These are phyloP conservation scores for Colletes collaris DNA, from an alignment of 2,888 invertebrate genomes.

Conservation along the genomic window DNA sequence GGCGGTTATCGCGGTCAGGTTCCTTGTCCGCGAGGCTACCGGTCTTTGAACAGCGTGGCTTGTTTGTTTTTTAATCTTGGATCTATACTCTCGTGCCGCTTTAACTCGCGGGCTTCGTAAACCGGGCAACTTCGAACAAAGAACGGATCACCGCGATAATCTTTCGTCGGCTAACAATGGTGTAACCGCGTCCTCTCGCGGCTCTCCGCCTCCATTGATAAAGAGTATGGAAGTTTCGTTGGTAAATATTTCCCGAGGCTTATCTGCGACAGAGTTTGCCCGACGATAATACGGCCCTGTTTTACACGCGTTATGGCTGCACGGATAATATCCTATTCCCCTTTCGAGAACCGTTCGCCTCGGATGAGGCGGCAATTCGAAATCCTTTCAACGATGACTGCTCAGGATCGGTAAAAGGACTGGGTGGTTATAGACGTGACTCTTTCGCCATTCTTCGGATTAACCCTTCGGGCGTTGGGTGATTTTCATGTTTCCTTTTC, in stretches of 20 bases:
- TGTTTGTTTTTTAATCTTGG: conserved; percentile 42
- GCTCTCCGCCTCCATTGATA: conserved; percentile 15
- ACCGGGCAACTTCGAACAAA: conserved; percentile 32
- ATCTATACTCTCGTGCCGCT: conserved; percentile 24
- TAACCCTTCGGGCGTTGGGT: too few species aligned
- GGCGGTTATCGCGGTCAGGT: conserved; percentile 6
- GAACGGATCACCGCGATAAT: conserved; percentile 38
- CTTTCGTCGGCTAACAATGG: conserved; percentile 29
- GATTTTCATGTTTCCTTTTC: too few species aligned
- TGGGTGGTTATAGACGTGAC: too few species aligned
- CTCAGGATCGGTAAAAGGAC: not conserved
- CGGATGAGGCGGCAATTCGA: not conserved
- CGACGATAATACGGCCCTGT: conserved; percentile 25
- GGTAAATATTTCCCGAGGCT: conserved; percentile 45
- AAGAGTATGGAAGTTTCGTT: conserved; percentile 33
- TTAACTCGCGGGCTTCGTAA: conserved; percentile 22
- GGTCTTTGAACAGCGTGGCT: conserved; percentile 27
- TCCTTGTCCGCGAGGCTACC: conserved; percentile 27
- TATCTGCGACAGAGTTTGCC: conserved; percentile 28
- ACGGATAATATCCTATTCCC: conserved; percentile 11
- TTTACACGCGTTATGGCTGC: not conserved
- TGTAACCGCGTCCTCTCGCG: conserved; percentile 16
- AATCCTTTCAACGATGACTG: not conserved
- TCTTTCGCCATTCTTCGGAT: too few species aligned
- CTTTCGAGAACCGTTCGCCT: not conserved